phyloP scores from a whole-genome alignment of 2,888 invertebrate species.

The Euzophera pinguis region DNA sequence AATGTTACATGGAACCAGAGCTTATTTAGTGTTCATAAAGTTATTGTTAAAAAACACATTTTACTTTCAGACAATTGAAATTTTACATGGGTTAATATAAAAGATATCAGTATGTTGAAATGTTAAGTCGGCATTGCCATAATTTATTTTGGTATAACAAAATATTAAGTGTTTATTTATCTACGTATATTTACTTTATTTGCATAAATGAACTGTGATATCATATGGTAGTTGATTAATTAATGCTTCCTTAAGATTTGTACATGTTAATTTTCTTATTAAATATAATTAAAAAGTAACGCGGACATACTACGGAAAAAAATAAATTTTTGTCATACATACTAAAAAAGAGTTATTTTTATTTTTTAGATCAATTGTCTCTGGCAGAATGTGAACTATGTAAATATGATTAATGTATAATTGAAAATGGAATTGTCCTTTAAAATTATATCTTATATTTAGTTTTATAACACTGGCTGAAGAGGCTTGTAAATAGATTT shows the following conservation, averaged over 20 bases:
- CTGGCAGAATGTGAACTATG: conserved; percentile 45
- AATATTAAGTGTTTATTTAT: conserved; percentile 26
- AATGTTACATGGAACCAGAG: conserved; percentile 7
- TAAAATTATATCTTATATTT: conserved; percentile 39
- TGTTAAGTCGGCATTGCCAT: conserved; percentile 24
- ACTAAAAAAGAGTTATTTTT: conserved; percentile 15
- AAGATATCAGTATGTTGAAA: conserved; percentile 29
- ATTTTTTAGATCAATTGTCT: conserved; percentile 34
- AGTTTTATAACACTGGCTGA: conserved; percentile 40
- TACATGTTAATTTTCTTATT: conserved; percentile 20
- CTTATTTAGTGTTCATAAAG: conserved; percentile 6
- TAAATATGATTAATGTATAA: conserved; percentile 48
- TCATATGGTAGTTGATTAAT: conserved; percentile 71
- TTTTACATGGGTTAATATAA: not conserved
- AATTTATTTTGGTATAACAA: conserved; percentile 6
- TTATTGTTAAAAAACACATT: conserved; percentile 26
- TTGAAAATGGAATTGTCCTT: conserved; percentile 70
- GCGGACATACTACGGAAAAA: not conserved
- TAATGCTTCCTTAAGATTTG: conserved; percentile 57
- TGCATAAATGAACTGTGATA: conserved; percentile 80
- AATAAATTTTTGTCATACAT: not conserved
- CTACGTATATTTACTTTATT: conserved; percentile 54
- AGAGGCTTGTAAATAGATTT: conserved; percentile 68
- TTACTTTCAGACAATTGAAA: conserved; percentile 34
- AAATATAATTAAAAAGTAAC: not conserved